Evolutionary conservation across 2,888 invertebrate species (phyloP).

Genomic region (Orthonychiurus folsomi): DNA sequence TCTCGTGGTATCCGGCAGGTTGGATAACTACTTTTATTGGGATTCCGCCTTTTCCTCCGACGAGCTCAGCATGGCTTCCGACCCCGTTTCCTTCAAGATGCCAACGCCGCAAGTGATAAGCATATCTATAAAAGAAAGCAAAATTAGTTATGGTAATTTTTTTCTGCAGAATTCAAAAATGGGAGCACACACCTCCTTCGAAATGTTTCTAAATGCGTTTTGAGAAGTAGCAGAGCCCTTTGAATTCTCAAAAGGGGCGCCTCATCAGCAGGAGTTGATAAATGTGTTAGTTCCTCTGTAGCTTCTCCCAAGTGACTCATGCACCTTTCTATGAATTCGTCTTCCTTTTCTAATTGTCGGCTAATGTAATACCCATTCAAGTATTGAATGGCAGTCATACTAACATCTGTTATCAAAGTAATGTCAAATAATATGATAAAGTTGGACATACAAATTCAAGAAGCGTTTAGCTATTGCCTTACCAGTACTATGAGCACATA

Average conservation of each 20-base stretch:
- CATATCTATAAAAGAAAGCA: slow-evolving; percentile 53
- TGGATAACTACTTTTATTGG: slow-evolving; percentile 72
- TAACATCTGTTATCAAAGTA: slow-evolving; percentile 63
- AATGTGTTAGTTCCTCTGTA: slow-evolving; percentile 57
- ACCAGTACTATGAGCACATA: slow-evolving; percentile 78
- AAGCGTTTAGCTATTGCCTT: slow-evolving; percentile 13
- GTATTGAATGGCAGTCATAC: slow-evolving; percentile 88
- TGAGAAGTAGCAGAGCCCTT: slow-evolving; percentile 72
- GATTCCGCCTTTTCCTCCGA: slow-evolving; percentile 54
- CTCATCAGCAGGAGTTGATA: slow-evolving; percentile 53
- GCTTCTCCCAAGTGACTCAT: slow-evolving; percentile 84
- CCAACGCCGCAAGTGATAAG: slow-evolving; percentile 82
- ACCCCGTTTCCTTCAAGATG: slow-evolving; percentile 71
- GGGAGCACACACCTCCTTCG: slow-evolving; percentile 54
- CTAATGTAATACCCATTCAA: slow-evolving; percentile 91
- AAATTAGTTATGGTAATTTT: slow-evolving; percentile 6
- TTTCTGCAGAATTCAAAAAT: not conserved
- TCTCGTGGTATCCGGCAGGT: slow-evolving; percentile 77
- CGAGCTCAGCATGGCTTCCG: slow-evolving; percentile 64
- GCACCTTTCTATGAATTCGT: slow-evolving; percentile 85
- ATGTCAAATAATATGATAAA: slow-evolving; percentile 12
- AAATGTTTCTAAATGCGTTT: slow-evolving; percentile 89
- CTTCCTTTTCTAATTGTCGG: slow-evolving; percentile 78
- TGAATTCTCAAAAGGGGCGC: slow-evolving; percentile 80
- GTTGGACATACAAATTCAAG: not conserved